These are phyloP conservation scores for Fopius arisanus DNA, from an alignment of 1,140 invertebrate genomes.

Conservation along the genomic window DNA sequence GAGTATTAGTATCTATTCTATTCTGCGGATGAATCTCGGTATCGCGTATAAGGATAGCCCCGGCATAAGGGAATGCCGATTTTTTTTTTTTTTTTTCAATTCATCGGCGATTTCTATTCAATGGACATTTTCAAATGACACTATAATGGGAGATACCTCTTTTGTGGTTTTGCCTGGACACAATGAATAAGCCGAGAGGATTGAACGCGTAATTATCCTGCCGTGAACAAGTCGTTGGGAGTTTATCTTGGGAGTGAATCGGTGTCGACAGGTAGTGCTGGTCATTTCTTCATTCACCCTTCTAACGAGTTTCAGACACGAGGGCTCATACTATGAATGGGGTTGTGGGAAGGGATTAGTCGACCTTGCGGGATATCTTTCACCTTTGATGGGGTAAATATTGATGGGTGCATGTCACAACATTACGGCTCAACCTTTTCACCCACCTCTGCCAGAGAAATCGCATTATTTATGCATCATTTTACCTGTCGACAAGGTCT, in stretches of 20 bases:
- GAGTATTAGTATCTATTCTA: background rate
- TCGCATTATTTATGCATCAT: background rate
- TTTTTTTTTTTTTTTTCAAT: too few relatives aligned
- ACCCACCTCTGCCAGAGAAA: background rate
- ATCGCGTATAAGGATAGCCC: too few relatives aligned
- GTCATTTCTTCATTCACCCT: slow-evolving; percentile 13
- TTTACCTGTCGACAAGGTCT: background rate
- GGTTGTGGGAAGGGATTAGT: background rate
- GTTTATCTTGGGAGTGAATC: background rate
- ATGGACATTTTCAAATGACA: background rate
- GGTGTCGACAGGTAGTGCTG: slow-evolving; percentile 10
- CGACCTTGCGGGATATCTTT: background rate
- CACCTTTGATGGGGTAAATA: background rate
- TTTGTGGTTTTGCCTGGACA: background rate
- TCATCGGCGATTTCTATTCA: background rate
- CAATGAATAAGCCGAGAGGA: background rate
- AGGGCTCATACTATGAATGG: background rate
- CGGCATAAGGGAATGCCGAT: too few relatives aligned
- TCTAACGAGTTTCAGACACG: slow-evolving; percentile 1
- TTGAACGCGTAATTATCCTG: slow-evolving; percentile 7
- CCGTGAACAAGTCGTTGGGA: slow-evolving; percentile 8
- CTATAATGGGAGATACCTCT: background rate
- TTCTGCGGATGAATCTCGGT: too few relatives aligned
- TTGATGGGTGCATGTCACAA: background rate
- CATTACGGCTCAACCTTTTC: background rate